A percentile compares a stretch with the other conserved stretches of the same genome.
These are phyloP conservation scores for Drosophila setosimentum DNA, from an alignment of 2,888 invertebrate genomes.

Conservation along the genomic window DNA sequence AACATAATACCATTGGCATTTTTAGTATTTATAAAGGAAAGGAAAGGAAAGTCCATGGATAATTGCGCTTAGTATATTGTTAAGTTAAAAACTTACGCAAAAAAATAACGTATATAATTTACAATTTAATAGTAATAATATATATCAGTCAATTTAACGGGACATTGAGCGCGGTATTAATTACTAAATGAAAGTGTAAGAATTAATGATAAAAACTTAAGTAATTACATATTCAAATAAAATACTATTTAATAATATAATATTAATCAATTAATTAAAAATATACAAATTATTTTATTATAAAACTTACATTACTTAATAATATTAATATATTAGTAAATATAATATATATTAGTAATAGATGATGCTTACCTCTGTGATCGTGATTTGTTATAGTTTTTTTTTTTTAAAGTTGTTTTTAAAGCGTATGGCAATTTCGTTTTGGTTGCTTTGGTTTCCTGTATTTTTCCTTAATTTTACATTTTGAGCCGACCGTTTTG, in stretches of 20 bases:
- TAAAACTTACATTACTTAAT: background rate
- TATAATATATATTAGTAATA: no score
- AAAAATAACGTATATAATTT: background rate
- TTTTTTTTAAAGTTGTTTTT: no score
- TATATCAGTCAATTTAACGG: background rate
- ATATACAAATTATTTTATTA: background rate
- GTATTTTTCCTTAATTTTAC: constrained; percentile 4
- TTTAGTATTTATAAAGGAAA: no score
- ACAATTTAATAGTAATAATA: background rate
- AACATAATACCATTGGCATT: background rate
- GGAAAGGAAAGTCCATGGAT: background rate
- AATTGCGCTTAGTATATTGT: background rate
- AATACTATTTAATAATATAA: background rate
- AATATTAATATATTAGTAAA: no score
- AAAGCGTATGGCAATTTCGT: constrained; percentile 24
- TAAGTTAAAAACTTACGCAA: background rate
- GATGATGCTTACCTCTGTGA: background rate
- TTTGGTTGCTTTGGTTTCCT: background rate
- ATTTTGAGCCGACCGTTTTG: constrained; percentile 53
- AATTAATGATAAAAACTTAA: background rate
- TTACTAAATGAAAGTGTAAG: background rate
- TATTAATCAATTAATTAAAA: background rate
- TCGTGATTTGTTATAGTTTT: background rate
- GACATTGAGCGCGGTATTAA: background rate
- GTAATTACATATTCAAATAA: background rate